These are phyloP conservation scores for Orius laevigatus DNA, from an alignment of 1,140 invertebrate species.

Conservation along the genomic window DNA sequence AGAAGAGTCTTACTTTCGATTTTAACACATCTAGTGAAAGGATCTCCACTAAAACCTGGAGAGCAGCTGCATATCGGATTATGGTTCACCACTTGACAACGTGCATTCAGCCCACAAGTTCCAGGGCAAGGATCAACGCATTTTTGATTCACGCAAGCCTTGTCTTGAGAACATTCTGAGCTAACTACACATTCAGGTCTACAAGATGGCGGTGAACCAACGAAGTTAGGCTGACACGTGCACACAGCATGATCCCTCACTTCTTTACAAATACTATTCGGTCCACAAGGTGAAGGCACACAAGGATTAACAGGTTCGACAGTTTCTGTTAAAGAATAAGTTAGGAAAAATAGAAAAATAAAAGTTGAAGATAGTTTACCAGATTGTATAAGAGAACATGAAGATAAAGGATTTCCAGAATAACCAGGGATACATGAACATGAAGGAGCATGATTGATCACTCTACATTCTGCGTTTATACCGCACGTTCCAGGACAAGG, in stretches of 20 bases:
- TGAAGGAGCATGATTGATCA: slow-evolving; percentile 49
- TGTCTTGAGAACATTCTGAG: slow-evolving; percentile 28
- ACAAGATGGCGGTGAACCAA: slow-evolving; percentile 31
- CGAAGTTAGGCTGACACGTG: slow-evolving; percentile 30
- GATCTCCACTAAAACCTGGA: slow-evolving; percentile 31
- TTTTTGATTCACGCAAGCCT: slow-evolving; percentile 30
- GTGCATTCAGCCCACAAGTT: slow-evolving; percentile 32
- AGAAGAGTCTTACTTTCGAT: slow-evolving; percentile 35
- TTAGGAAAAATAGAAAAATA: slow-evolving; percentile 13
- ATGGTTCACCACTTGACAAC: slow-evolving; percentile 29
- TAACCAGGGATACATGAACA: slow-evolving; percentile 43
- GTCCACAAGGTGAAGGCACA: slow-evolving; percentile 29
- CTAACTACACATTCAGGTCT: slow-evolving; percentile 29
- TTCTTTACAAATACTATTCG: slow-evolving; percentile 30
- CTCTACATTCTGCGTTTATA: slow-evolving; percentile 48
- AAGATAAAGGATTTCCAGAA: slow-evolving; percentile 46
- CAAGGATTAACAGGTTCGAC: slow-evolving; percentile 23
- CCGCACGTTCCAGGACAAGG: slow-evolving; percentile 60
- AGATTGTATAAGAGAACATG: slow-evolving; percentile 35
- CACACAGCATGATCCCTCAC: slow-evolving; percentile 32
- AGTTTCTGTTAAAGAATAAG: slow-evolving; percentile 17
- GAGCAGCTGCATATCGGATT: slow-evolving; percentile 29
- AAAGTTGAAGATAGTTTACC: slow-evolving; percentile 19
- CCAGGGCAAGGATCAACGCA: slow-evolving; percentile 30
- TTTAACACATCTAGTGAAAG: slow-evolving; percentile 33